Conservation (phyloP, 2,113 vertebrate species). For the Eclectus roratus region DNA sequence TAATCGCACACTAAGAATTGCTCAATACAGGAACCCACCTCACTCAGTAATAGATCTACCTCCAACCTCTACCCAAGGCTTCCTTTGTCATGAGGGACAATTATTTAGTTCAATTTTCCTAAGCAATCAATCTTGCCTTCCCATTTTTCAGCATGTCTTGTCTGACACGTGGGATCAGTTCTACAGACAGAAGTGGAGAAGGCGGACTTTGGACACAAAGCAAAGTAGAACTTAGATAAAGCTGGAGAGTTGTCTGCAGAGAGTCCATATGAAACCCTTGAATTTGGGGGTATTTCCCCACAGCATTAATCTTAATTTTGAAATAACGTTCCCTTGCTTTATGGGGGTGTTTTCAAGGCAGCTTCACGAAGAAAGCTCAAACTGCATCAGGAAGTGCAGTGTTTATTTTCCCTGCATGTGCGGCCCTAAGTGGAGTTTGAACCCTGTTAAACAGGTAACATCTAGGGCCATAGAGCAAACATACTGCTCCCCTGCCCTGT, state of each 20-base stretch:
- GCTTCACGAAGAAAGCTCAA: background rate
- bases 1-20: background rate
- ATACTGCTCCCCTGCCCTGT: background rate
- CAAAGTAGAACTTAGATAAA: background rate
- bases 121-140: background rate
- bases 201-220: background rate
- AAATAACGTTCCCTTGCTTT: rapidly evolving
- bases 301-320: background rate
- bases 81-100: background rate
- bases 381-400: background rate
- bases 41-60: background rate
- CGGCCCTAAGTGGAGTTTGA: background rate
- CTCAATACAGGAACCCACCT: background rate
- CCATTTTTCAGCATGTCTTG: background rate
- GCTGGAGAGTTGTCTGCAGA: background rate
- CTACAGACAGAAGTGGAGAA: background rate
- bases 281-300: background rate
- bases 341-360: background rate
- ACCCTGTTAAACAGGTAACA: background rate
- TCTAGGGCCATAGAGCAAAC: background rate
- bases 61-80: background rate
- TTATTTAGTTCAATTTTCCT: background rate
- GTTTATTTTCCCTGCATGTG: background rate
- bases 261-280: background rate
- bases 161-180: background rate